Base-by-base conservation (phyloP, 2,797 vertebrate genomes). In the Enteromius viviparus region DNA sequence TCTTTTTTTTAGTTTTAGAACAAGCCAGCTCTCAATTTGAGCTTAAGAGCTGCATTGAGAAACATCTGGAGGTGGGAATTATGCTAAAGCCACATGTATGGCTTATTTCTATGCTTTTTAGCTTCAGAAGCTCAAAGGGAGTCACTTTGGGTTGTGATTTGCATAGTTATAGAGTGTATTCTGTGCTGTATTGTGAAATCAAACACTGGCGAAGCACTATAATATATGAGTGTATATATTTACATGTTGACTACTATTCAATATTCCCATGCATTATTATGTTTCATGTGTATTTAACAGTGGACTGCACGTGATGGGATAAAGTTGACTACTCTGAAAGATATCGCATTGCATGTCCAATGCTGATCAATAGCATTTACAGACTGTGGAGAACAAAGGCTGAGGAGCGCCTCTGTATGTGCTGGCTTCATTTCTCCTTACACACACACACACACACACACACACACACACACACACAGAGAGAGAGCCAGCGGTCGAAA, bases 21-120 rank as follows among this genome's bases (percentile, higher is more conserved):
- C 32, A 55, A 55, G 34, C 68, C 15, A 47, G 60, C n/a, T 29
- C 14, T 51, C 47, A 75, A 42, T 82, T 70, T 76, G 60, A 80
- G 32, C 42, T 77, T 60, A 81, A 71, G 81, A 84, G 65, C 53
- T 81, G 85, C 78, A 85, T 78, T 83, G 82, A 80, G 74, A 87
- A 88, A 91, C 86, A 88, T 87, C 85, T 86, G 87, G 81, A 86
- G 78, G 55, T 26, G 47, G 45, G 21, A 45, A 83, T 78, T 84
- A 80, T 84, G 74, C 77, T 80, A 84, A 83, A 3, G 40, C 66
- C 66, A 42, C 76, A 76, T 65, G 32, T 74, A 68, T 74, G 65
- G 23, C 66, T 64, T 29, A 65, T 78, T 64, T 66, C 32, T 45
- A 69, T 4, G 26, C 34, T 83, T 58, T 75, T 75, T 45, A 71